Base-by-base conservation (phyloP, 2,797 vertebrate genomes). In the Falco peregrinus region DNA sequence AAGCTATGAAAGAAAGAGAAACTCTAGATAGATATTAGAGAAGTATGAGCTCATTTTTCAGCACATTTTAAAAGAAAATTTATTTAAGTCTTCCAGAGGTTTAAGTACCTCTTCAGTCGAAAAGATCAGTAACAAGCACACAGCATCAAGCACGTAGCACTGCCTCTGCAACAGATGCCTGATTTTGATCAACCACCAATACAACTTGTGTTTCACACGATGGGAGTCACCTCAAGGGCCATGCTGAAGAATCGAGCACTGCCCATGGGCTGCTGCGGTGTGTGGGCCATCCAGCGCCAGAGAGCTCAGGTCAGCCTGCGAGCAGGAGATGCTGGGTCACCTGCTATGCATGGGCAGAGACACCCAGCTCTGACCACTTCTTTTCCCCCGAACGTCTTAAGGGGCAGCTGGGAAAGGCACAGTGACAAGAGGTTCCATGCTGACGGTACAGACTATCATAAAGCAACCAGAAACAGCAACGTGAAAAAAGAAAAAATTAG, bases 261-360 rank as follows among this genome's bases (percentile, higher is more conserved):
- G 45, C 53, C 24, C 1, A 0, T 1, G 8, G 31, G 56, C 24
- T 1, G 9, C n/a, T 13, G 21, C 0, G 0, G 1, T n/a, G 45
- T 0, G 0, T 60, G 16, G 35, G 59, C 25, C 33, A 70, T 11
- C 35, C 7, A 6, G 68, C 11, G 5, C 25, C 4, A 41, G 41
- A 43, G n/a, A 35, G 28, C 28, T 47, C 0, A 0, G 45, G 29
- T 26, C 76, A 16, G 9, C 18, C 31, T 10, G 18, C 0, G 0
- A 53, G 35, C 35, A 9, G 13, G 20, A 33, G 28, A 47, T 2
- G 4, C 22, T 11, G 37, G 20, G 15, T 20, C 3, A 1, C 35
- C 35, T 1, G 0, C 13, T 28, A 7, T 0, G 24, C 1, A 4
- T 0, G 0, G 47, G 33, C 65, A 83, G n/a, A 57, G 13, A 29